A percentile compares a stretch with the other conserved stretches of the same genome.
Evolutionary conservation across 2,113 vertebrate species (phyloP).

Genomic region (Ibidorhyncha struthersii): DNA sequence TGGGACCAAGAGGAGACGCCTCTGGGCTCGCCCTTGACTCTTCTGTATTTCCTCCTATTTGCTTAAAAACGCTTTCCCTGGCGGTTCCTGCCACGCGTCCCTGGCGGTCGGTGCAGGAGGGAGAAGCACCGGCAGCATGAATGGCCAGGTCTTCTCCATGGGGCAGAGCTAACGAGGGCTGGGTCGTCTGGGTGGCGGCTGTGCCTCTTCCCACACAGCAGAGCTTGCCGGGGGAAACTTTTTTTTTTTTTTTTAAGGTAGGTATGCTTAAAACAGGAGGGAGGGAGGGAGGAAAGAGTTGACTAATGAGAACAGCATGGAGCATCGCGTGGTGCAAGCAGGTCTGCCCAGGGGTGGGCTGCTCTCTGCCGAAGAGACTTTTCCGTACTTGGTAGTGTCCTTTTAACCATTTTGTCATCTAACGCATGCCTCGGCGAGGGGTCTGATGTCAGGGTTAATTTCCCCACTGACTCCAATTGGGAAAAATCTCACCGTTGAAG

Average conservation of each 20-base stretch:
- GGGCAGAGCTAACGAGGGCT: background rate
- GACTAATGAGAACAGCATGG: background rate
- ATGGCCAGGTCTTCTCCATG: fast-evolving
- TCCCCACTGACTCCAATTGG: background rate
- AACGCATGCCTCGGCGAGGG: fast-evolving
- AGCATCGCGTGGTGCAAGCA: background rate
- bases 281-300: background rate
- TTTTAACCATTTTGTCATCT: background rate
- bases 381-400: background rate
- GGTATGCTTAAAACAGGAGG: background rate
- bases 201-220: fast-evolving
- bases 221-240: background rate
- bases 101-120: background rate
- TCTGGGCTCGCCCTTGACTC: background rate
- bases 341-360: background rate
- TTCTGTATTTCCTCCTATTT: background rate
- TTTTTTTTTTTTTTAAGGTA: background rate
- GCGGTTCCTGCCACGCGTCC: fast-evolving
- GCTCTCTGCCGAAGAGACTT: background rate
- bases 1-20: background rate
- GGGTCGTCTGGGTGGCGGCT: background rate
- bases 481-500: background rate
- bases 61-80: background rate
- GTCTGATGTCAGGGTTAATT: background rate
- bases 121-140: background rate